Base-by-base conservation (phyloP, 2,888 invertebrate species). In the Drosophila leonis region DNA sequence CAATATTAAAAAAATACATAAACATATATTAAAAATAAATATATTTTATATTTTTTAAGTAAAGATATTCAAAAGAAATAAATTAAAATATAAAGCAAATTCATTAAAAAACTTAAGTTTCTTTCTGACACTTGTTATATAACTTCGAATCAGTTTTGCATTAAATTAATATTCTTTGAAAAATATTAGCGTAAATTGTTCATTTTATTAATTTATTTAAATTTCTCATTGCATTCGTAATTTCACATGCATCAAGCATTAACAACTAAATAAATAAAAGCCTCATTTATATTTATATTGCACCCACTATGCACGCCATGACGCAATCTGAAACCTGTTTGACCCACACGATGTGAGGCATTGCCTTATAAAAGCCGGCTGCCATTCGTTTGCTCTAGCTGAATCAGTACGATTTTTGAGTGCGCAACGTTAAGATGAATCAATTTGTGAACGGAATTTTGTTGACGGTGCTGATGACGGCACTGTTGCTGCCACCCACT, bases 381-480 rank as follows among this genome's bases (percentile, higher is more conserved):
- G 62, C 13, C 9, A 27, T 12, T 29, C 24, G 29, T 1, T 33
- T 9, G 41, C 39, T 24, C 33, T 44, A 15, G 54, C 18, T 24
- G 54, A 49, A 24, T 73, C 62, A 77, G 76, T 78, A 39, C 13
- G 4, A 37, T 5, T 69, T 69, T 41, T 35, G 65, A 52, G 15
- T 20, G 44, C 57, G 8, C 13, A 2, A 29, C 56, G 29, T 31
- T 20, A 68, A 66, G 64, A 86, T 83, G 82, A 67, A 69, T 64
- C 48, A 64, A 42, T 65, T 67, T 24, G 27, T 73, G 41, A 62
- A 27, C 59, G 73, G 62, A 63, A 65, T 77, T 27, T 13, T 72
- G 10, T 15, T 69, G 18, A 12, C 52, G 29, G 0, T 51, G 69
- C 29, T 78, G 46, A 27, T 73, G 24, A 27, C 63, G 4, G 46